Base-by-base conservation (phyloP, 2,797 vertebrate genomes). In the Rhadinocentrus ornatus region DNA sequence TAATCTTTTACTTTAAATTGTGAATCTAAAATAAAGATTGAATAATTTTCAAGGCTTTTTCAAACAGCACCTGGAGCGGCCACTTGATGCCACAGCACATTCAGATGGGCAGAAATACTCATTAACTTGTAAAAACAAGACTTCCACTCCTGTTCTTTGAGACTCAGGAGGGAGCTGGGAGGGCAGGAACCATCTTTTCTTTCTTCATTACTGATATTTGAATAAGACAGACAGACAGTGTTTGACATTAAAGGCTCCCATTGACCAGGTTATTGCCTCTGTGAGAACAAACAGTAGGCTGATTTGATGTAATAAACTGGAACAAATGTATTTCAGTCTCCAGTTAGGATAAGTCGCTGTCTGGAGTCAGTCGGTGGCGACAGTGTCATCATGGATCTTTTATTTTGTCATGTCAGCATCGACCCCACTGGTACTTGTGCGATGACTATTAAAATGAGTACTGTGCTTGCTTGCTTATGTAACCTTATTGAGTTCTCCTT, bases 271-370 rank as follows among this genome's bases (percentile, higher is more conserved):
- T 89, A 88, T 81, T 86, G 79, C 76, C 77, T 87, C 77, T 57
- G 75, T 77, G 73, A 82, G 86, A 83, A 83, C 78, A 86, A 80
- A 83, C 83, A 85, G 66, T 73, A 44, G 75, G 77, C 76, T 77
- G 80, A 86, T 87, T 85, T 69, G 77, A 86, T 74, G 78, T 86
- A 89, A 89, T 89, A 91, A 89, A 89, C 73, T 87, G 82, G 85
- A 92, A 91, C 79, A 88, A 88, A 89, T 88, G 76, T 78, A 81
- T 84, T 82, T 86, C 18, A 16, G 68, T 78, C 78, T 79, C 81
- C 76, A 89, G 83, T 90, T 87, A 89, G 83, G 72, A 81, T 54
- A 70, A 67, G 80, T 77, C 56, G 2, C 65, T 62, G 65, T 80
- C 81, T 75, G 13, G 55, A 80, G 69, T 75, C 27, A 4, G 63